A percentile compares a stretch with the other conserved stretches of the same genome.
These are phyloP conservation scores for Artibeus jamaicensis DNA, from an alignment of 2,797 vertebrate species.

Conservation along the genomic window DNA sequence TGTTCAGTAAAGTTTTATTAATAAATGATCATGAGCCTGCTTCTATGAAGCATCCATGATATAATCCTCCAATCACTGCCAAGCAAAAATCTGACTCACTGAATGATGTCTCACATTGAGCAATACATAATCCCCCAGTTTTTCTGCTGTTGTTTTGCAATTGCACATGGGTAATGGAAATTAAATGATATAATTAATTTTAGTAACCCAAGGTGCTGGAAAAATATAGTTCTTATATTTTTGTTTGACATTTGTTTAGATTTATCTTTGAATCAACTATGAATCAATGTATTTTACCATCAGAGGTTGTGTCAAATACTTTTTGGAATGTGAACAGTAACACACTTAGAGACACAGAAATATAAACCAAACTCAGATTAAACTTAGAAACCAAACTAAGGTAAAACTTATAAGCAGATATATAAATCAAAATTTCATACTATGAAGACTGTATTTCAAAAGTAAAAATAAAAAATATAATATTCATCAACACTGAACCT, in stretches of 20 bases:
- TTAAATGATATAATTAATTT: constrained; percentile 2
- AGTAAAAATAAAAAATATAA: constrained; percentile 13
- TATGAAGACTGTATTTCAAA: neutral
- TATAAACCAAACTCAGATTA: neutral
- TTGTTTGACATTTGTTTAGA: neutral
- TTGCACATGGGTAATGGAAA: neutral
- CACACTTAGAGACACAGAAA: neutral
- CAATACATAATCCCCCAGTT: neutral
- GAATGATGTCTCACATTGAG: neutral
- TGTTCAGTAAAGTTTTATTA: neutral
- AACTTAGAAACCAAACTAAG: neutral
- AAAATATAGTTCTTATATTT: neutral
- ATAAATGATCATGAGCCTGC: neutral
- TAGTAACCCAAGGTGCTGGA: neutral
- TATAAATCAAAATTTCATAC: neutral
- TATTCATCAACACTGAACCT: neutral
- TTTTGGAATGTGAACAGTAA: constrained; percentile 35
- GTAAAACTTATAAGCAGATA: constrained; percentile 22
- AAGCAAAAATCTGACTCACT: neutral
- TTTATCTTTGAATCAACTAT: neutral
- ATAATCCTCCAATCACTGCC: neutral
- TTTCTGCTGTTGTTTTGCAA: neutral
- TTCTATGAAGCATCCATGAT: neutral
- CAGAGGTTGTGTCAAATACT: neutral
- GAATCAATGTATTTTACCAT: neutral